Evolutionary conservation across 1,140 invertebrate genomes (phyloP).

Genomic region (Manduca sexta): DNA sequence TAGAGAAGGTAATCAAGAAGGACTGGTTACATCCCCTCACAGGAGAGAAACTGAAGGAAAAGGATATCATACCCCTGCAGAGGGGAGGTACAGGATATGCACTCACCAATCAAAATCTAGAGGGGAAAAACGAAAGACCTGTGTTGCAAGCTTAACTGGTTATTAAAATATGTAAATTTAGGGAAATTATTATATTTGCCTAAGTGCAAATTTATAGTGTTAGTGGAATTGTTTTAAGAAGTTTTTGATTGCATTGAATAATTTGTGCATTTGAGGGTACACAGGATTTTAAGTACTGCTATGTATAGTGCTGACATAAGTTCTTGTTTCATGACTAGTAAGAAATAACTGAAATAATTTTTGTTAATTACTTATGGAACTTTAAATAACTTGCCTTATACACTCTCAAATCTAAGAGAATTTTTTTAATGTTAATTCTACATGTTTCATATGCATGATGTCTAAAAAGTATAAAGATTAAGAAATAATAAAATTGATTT

Average conservation of each 20-base stretch:
- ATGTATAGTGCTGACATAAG: no score
- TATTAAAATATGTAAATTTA: background rate
- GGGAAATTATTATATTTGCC: background rate
- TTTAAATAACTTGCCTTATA: no score
- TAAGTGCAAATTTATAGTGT: background rate
- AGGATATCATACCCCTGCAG: slow-evolving; percentile 94
- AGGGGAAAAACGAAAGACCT: slow-evolving; percentile 89
- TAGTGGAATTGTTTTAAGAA: no score
- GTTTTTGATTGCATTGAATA: no score
- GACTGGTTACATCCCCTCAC: slow-evolving; percentile 98
- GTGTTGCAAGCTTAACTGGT: slow-evolving; percentile 89
- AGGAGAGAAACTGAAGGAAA: slow-evolving; percentile 89
- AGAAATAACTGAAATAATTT: no score
- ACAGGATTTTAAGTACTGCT: no score
- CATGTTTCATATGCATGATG: no score
- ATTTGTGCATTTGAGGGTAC: no score
- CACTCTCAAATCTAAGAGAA: no score
- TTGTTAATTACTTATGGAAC: no score
- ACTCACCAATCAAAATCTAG: slow-evolving; percentile 86
- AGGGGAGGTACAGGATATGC: slow-evolving; percentile 97
- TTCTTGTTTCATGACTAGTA: background rate
- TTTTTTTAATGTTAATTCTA: no score
- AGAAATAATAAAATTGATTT: slow-evolving; percentile 9
- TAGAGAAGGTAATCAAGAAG: slow-evolving; percentile 97
- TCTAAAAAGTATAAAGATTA: slow-evolving; percentile 2